Conservation (phyloP, 1,140 invertebrate genomes). For the Lineus longissimus region DNA sequence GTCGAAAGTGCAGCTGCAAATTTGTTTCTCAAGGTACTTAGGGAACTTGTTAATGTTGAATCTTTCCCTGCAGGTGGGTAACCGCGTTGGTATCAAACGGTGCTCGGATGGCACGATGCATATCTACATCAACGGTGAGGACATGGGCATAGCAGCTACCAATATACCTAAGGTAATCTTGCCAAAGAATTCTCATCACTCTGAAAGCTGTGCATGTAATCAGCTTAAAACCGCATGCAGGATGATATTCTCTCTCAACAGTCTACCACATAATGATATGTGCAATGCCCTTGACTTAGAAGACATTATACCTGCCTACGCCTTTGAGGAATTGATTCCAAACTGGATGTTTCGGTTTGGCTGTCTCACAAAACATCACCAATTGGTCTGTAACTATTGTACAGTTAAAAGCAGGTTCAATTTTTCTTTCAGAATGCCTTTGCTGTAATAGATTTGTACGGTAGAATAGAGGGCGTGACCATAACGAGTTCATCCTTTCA, state of each 20-base stretch:
- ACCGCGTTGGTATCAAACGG: constrained; percentile 57
- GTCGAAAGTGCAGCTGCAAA: too few species aligned
- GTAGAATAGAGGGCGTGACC: constrained; percentile 63
- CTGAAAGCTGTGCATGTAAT: constrained; percentile 18
- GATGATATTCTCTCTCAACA: neutral
- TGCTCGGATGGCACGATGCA: constrained; percentile 57
- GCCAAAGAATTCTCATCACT: constrained; percentile 3
- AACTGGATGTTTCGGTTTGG: too few species aligned
- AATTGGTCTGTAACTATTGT: too few species aligned
- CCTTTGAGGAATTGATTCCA: too few species aligned
- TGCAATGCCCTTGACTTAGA: neutral
- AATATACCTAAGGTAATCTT: constrained; percentile 66
- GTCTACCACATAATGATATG: neutral
- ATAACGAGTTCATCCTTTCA: constrained; percentile 57
- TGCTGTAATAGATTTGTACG: constrained; percentile 71
- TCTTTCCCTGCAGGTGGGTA: constrained; percentile 60
- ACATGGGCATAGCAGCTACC: constrained; percentile 75
- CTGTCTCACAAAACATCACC: too few species aligned
- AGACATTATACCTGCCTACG: too few species aligned
- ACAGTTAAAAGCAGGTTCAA: too few species aligned
- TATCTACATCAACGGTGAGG: constrained; percentile 73
- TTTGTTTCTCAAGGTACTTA: too few species aligned
- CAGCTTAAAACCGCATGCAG: neutral
- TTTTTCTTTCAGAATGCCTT: constrained; percentile 64
- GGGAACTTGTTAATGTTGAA: too few species aligned